Evolutionary conservation across 2,113 vertebrate species (phyloP).

Genomic region (Pteruthius melanotis): DNA sequence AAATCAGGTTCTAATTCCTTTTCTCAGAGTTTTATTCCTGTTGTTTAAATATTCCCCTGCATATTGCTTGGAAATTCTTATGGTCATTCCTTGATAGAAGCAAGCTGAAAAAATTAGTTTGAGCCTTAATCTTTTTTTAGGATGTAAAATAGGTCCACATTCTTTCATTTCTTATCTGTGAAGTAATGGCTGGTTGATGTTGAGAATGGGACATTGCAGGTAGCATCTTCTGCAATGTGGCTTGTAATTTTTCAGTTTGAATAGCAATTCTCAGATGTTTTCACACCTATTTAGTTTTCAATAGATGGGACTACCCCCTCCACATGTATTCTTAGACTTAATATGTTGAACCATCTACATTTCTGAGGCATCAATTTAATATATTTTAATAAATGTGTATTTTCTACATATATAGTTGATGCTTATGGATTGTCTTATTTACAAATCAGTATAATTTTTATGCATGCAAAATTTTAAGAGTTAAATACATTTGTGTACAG

Average conservation of each 20-base stretch:
- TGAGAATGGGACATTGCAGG: neutral
- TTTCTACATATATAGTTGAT: neutral
- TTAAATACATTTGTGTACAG: neutral
- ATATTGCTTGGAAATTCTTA: neutral
- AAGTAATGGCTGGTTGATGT: neutral
- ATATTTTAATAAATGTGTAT: neutral
- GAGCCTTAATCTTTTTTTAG: neutral
- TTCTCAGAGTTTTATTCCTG: neutral
- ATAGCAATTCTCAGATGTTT: neutral
- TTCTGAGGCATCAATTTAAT: neutral
- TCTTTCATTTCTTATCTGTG: neutral
- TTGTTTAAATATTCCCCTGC: neutral
- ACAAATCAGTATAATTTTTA: neutral
- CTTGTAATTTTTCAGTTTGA: neutral
- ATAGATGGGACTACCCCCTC: neutral
- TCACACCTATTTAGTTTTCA: neutral
- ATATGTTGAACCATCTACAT: neutral
- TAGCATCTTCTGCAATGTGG: neutral
- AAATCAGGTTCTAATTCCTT: neutral
- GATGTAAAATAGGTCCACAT: neutral
- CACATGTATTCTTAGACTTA: neutral
- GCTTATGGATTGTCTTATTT: neutral
- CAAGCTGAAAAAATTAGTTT: neutral
- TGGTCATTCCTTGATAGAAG: neutral
- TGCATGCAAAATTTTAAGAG: neutral